Base-by-base conservation (phyloP, 1,140 invertebrate species). In the Meloidogyne exigua region DNA sequence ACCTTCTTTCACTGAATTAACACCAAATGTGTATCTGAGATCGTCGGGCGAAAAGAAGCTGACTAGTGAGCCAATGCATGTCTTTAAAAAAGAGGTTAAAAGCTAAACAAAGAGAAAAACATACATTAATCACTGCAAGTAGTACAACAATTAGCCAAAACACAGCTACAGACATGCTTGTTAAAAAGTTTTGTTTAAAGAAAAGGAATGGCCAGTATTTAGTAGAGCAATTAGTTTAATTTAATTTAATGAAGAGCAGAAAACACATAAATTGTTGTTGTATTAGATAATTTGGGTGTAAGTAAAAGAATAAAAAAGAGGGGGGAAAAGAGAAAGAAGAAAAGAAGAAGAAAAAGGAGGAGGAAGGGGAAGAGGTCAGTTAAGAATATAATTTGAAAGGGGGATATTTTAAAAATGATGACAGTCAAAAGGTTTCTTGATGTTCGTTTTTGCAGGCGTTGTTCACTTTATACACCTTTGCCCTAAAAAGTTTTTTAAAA, bases 31-130 rank as follows among this genome's bases (percentile, higher is more conserved):
- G 49, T 75, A 62, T 32, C 21, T 77, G 57, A 87, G 79, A 73
- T 87, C 85, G 49, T 87, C 86, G 32, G 84, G 74, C 3, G 86
- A 80, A 76, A 87, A 86, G 74, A 86, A 86, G 32, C 82, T 81
- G 49, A 81, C 65, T 57, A 88, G 68, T 23, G 75, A 72, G 39
- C 39, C 15, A 67, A 25, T 67, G 21, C 26, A 67, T 21, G 26
- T 9, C 25, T 67, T 67, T 18, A 67, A 36, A 36, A 28, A n/a
- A 67, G n/a, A n/a, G 4, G 4, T 39, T 10, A 39, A 39, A 39
- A 39, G 10, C 0, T 39, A 39, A 39, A 39, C 10, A 39, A 39
- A 39, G 10, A 9, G 36, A 39, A 39, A 39, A 39, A 39, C 28
- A 9, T 39, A 39, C 36, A 39, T 39, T 39, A 9, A 39, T 39